A percentile compares a stretch with the other conserved stretches of the same genome.
Evolutionary conservation across 2,888 invertebrate species (phyloP).

Genomic region (Meteorus colon): DNA sequence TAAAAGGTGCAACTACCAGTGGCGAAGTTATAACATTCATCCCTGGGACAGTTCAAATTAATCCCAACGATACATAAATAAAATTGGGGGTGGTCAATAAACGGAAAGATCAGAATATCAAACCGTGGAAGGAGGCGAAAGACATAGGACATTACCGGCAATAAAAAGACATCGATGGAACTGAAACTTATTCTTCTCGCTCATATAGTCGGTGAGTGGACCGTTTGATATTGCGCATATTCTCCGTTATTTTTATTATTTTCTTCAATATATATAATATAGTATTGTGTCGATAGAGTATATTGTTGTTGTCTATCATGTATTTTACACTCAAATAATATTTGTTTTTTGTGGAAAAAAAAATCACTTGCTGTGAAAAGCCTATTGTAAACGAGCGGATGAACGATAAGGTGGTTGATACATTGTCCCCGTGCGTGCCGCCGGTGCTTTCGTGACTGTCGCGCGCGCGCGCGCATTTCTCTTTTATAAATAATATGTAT

Average conservation of each 20-base stretch:
- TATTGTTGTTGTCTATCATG: background rate
- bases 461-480: background rate
- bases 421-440: conserved; percentile 38
- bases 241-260: background rate
- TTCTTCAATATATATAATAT: background rate
- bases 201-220: conserved; percentile 59
- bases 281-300: background rate
- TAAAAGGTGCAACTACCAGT: conserved; percentile 22
- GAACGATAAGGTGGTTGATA: conserved; percentile 36
- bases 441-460: conserved; percentile 40
- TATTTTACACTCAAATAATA: background rate
- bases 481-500: conserved; percentile 15
- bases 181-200: conserved; percentile 62
- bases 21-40: background rate
- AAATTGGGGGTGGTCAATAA: background rate
- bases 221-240: background rate
- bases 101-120: background rate
- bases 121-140: background rate
- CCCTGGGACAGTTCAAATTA: background rate
- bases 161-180: conserved; percentile 61
- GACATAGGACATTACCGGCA: background rate
- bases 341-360: background rate
- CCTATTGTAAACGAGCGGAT: conserved; percentile 24
- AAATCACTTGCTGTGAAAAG: conserved; percentile 28
- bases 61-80: background rate